These are phyloP conservation scores for Neuroterus valhalla DNA, from an alignment of 1,140 invertebrate genomes.

Conservation along the genomic window DNA sequence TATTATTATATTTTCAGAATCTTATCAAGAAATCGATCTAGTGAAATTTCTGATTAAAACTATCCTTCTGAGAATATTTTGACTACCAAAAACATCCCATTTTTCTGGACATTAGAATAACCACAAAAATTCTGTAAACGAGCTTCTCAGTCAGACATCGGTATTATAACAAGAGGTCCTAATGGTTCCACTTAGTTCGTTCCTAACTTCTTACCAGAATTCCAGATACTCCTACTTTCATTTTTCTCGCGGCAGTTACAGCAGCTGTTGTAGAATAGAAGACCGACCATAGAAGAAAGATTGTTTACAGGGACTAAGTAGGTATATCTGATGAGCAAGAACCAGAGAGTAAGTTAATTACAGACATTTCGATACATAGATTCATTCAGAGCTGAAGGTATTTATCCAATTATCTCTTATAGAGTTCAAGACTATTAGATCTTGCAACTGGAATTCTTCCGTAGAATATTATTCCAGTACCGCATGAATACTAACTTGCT, in stretches of 20 bases:
- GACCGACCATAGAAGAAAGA: neutral
- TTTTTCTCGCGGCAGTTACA: conserved; percentile 7
- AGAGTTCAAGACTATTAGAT: no score
- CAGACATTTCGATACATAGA: no score
- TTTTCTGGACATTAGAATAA: neutral
- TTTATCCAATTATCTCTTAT: no score
- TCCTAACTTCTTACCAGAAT: conserved; percentile 12
- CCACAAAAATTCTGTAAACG: conserved; percentile 6
- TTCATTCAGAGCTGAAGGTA: no score
- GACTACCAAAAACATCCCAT: neutral
- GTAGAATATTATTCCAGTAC: no score
- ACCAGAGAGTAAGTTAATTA: neutral
- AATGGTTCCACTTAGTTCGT: conserved; percentile 27
- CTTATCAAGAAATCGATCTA: no score
- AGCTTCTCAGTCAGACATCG: neutral
- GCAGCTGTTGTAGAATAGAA: conserved; percentile 13
- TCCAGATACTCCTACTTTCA: conserved; percentile 20
- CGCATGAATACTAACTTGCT: no score
- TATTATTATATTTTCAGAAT: no score
- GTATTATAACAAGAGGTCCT: conserved; percentile 27
- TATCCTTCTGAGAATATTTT: neutral
- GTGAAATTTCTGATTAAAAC: no score
- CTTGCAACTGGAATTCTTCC: no score
- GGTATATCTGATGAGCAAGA: neutral
- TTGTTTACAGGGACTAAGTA: neutral